A percentile compares a stretch with the other conserved stretches of the same genome.
These are phyloP conservation scores for Perdita meconis DNA, from an alignment of 2,888 invertebrate genomes.

Conservation along the genomic window DNA sequence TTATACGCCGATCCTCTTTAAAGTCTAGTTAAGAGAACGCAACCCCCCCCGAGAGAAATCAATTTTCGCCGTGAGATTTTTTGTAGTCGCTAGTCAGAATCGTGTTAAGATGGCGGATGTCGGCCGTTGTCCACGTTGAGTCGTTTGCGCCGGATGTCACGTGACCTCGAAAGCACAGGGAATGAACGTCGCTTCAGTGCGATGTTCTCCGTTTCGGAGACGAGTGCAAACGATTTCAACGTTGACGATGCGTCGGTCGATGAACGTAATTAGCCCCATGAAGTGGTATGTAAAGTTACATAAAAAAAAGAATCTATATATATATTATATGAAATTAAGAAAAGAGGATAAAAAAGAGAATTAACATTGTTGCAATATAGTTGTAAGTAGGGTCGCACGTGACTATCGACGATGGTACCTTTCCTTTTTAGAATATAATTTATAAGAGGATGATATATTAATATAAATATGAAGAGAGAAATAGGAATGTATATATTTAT, in stretches of 20 bases:
- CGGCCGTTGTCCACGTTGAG: neutral
- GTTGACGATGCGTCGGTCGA: slow-evolving; percentile 50
- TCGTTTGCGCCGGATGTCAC: slow-evolving; percentile 18
- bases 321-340: slow-evolving; percentile 52
- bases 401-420: slow-evolving; percentile 62
- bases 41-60: slow-evolving; percentile 5
- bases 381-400: slow-evolving; percentile 65
- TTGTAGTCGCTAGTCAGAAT: slow-evolving; percentile 66
- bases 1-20: slow-evolving; percentile 19
- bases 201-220: neutral
- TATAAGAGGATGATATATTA: slow-evolving; percentile 46
- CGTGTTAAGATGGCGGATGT: slow-evolving; percentile 30
- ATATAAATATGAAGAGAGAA: slow-evolving; percentile 10
- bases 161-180: slow-evolving; percentile 21
- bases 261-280: slow-evolving; percentile 55
- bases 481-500: slow-evolving; percentile 42
- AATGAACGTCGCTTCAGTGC: neutral
- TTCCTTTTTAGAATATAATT: slow-evolving; percentile 62
- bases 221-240: slow-evolving; percentile 27
- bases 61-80: slow-evolving; percentile 60
- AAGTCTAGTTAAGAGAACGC: too few relatives aligned
- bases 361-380: slow-evolving; percentile 72
- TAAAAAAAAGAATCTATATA: slow-evolving; percentile 47
- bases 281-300: slow-evolving; percentile 51
- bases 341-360: slow-evolving; percentile 43